A percentile compares a stretch with the other conserved stretches of the same genome.
These are phyloP conservation scores for Catocala nupta DNA, from an alignment of 2,888 invertebrate genomes.

Conservation along the genomic window DNA sequence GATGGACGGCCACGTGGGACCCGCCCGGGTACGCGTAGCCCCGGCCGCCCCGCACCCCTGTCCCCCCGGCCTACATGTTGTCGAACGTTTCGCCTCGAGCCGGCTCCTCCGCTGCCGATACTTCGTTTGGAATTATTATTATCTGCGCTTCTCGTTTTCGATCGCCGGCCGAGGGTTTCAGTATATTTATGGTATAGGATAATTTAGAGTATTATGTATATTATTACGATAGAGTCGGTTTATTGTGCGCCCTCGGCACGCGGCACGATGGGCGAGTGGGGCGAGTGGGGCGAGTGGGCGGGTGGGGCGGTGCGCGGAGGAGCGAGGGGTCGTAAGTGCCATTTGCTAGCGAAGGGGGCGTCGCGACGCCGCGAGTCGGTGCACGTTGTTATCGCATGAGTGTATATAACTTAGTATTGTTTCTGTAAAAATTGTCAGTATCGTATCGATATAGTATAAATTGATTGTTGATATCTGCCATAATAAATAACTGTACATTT, in stretches of 20 bases:
- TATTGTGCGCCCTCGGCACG: slow-evolving; percentile 57
- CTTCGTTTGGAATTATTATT: slow-evolving; percentile 54
- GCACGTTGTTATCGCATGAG: slow-evolving; percentile 71
- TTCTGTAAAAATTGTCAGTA: slow-evolving; percentile 81
- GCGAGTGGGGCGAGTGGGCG: slow-evolving; percentile 22
- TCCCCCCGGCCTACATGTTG: slow-evolving; percentile 18
- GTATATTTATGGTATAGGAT: slow-evolving; percentile 69
- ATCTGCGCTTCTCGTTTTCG: slow-evolving; percentile 56
- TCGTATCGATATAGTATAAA: slow-evolving; percentile 78
- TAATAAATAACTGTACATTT: slow-evolving; percentile 85
- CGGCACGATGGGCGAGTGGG: slow-evolving; percentile 39
- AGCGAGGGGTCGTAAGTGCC: slow-evolving; percentile 68
- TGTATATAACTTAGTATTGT: slow-evolving; percentile 71
- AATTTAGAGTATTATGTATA: slow-evolving; percentile 62
- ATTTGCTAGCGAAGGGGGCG: slow-evolving; percentile 55
- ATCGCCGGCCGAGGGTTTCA: slow-evolving; percentile 55
- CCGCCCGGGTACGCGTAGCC: slow-evolving; percentile 82
- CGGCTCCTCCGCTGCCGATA: slow-evolving; percentile 39
- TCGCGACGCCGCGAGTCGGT: slow-evolving; percentile 54
- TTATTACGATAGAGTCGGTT: slow-evolving; percentile 54
- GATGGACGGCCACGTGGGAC: slow-evolving; percentile 88
- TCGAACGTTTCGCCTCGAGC: slow-evolving; percentile 36
- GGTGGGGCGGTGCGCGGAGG: slow-evolving; percentile 27
- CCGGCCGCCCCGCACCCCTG: slow-evolving; percentile 29
- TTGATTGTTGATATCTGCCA: slow-evolving; percentile 86